Base-by-base conservation (phyloP, 92 coral and sea anemone genomes). In the Scolanthus callimorphus region DNA sequence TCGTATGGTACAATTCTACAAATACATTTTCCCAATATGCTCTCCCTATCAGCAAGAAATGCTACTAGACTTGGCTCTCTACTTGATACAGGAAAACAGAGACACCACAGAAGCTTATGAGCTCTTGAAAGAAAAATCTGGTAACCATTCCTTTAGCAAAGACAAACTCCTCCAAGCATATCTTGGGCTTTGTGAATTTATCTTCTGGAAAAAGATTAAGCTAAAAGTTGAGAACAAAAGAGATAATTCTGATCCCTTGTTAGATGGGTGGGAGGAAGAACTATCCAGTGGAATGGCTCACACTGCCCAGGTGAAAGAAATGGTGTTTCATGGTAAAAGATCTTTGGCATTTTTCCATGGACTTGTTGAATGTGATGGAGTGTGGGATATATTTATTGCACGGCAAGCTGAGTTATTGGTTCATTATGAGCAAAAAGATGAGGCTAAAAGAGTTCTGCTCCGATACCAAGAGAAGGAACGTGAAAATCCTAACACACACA, bases 401-500 rank as follows among this genome's bases (percentile, higher is more conserved):
- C 60, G 85, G 2, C 88, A 88, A 70, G 65, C 69, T 2, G 89
- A 88, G 39, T 11, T 92, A 54, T 48, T 92, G 64, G 28, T 57
- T 58, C 70, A 49, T 51, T 72, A 72, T 64, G 71, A 63, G 47
- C 28, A 26, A 28, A 45, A 24, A 31, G 85, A 71, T 12, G 71
- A 74, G 28, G 84, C 84, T 9, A 64, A 45, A 53, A 44, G 31
- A 29, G 62, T 89, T 39, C 68, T 92, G 59, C 63, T 63, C 50
- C 45, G 60, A 31, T 92, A 92, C 79, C 80, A 71, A 57, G 87
- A 73, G 8, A 84, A 61, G 41, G 88, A 92, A 58, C 79, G 81
- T 0, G 90, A 76, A 1, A 92, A 92, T 50, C 98, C 92, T 17
- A 92, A 92, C 62, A 69, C 98, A 26, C 90, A 88, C 76, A 84